These are phyloP conservation scores for Gryon sp. DNA, from an alignment of 1,140 invertebrate genomes.

Conservation along the genomic window DNA sequence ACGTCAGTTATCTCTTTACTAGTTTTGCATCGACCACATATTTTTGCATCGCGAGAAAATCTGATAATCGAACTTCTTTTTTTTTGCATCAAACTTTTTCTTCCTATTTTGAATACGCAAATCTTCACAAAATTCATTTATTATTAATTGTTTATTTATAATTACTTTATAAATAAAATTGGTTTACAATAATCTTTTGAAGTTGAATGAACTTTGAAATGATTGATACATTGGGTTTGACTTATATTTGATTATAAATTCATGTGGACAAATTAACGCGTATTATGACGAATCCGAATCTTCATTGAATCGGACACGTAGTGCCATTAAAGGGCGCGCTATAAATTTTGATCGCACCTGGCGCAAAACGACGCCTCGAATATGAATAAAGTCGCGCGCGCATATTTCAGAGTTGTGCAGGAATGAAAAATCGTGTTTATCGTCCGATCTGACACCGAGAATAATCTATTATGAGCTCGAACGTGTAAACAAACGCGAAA, in stretches of 20 bases:
- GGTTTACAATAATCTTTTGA: too few species aligned
- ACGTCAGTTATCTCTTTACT: slow-evolving; percentile 77
- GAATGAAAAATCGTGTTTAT: slow-evolving; percentile 64
- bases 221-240: too few species aligned
- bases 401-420: slow-evolving; percentile 51
- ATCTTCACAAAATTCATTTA: too few species aligned
- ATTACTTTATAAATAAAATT: too few species aligned
- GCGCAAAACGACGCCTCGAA: slow-evolving; percentile 55
- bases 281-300: slow-evolving; percentile 26
- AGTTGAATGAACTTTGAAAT: too few species aligned
- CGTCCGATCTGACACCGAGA: slow-evolving; percentile 55
- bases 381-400: slow-evolving; percentile 63
- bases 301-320: slow-evolving; percentile 47
- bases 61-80: too few species aligned
- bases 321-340: slow-evolving; percentile 45
- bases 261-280: slow-evolving; percentile 20
- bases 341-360: slow-evolving; percentile 63
- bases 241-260: too few species aligned
- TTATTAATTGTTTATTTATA: neutral
- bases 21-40: slow-evolving; percentile 68
- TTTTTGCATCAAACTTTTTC: too few species aligned
- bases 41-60: slow-evolving; percentile 59
- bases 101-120: too few species aligned
- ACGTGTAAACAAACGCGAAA: slow-evolving; percentile 60
- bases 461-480: slow-evolving; percentile 59